phyloP scores from a whole-genome alignment of 2,888 invertebrate species.

The Aspidiotus destructor region DNA sequence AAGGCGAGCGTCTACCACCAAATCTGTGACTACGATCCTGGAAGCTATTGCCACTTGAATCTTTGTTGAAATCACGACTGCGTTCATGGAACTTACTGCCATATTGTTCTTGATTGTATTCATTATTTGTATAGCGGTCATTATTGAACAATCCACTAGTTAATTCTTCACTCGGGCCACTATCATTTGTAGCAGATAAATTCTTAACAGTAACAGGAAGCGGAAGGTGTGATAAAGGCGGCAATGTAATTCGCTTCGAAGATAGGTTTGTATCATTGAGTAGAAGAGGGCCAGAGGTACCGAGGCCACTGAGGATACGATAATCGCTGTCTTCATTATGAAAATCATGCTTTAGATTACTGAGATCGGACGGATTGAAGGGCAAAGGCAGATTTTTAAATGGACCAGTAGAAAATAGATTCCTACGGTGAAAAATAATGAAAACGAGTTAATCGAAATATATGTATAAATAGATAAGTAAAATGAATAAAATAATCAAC shows the following conservation, averaged over 20 bases:
- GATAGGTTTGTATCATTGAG: background rate
- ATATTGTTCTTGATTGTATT: background rate
- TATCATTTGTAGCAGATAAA: background rate
- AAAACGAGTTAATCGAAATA: background rate
- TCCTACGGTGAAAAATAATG: background rate
- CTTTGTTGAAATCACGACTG: constrained; percentile 17
- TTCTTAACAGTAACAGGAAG: background rate
- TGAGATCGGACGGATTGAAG: constrained; percentile 3
- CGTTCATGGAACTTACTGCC: constrained; percentile 2
- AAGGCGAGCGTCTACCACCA: constrained; percentile 19
- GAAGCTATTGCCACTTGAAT: constrained; percentile 12
- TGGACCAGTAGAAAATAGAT: background rate
- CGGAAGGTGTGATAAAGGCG: no score
- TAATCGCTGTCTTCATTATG: constrained; percentile 15
- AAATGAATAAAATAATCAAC: background rate
- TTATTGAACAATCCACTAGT: background rate
- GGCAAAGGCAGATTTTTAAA: constrained; percentile 14
- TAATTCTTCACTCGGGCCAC: constrained; percentile 3
- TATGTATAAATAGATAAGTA: background rate
- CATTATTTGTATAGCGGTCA: background rate
- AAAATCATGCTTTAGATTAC: background rate
- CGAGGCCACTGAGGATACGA: constrained; percentile 11
- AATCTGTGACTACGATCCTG: constrained; percentile 17
- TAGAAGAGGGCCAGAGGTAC: background rate
- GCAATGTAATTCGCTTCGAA: background rate